Percentiles rank a stretch among this genome's conserved stretches.
phyloP scores from a whole-genome alignment of 2,888 invertebrate species.

The Noctua janthe region DNA sequence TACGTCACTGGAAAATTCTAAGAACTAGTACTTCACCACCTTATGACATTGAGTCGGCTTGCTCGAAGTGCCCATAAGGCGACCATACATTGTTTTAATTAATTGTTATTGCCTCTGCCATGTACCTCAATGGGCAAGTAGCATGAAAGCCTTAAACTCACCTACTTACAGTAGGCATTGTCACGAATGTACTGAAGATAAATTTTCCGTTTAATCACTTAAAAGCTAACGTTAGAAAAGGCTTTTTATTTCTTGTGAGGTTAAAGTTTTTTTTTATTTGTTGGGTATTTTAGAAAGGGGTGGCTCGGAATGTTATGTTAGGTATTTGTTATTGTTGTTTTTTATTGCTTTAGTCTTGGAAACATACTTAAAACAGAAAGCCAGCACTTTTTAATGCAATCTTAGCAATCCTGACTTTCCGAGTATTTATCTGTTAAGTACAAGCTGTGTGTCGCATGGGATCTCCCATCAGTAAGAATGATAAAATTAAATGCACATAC shows the following conservation, averaged over 20 bases:
- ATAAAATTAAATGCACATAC: too few relatives aligned
- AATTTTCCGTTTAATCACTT: constrained; percentile 77
- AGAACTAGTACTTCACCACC: constrained; percentile 61
- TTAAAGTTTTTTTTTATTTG: constrained; percentile 7
- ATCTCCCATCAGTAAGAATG: too few relatives aligned
- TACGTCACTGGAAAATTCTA: constrained; percentile 48
- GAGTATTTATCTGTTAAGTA: background rate
- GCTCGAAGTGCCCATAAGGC: constrained; percentile 68
- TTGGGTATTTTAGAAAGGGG: background rate
- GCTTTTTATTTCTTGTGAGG: constrained; percentile 60
- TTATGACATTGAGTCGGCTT: constrained; percentile 70
- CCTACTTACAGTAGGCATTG: constrained; percentile 71
- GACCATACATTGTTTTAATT: constrained; percentile 86
- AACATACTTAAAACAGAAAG: background rate
- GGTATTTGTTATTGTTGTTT: constrained; percentile 7
- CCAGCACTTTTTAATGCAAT: background rate
- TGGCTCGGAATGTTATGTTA: background rate
- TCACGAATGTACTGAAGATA: constrained; percentile 77
- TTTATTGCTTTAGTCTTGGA: background rate
- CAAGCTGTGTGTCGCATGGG: background rate
- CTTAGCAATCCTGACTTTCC: background rate
- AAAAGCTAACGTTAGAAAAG: constrained; percentile 70
- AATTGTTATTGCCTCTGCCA: constrained; percentile 86
- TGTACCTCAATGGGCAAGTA: constrained; percentile 78
- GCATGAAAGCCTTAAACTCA: constrained; percentile 79